Conservation (phyloP, 2,888 invertebrate species). For the Drosophila robusta region DNA sequence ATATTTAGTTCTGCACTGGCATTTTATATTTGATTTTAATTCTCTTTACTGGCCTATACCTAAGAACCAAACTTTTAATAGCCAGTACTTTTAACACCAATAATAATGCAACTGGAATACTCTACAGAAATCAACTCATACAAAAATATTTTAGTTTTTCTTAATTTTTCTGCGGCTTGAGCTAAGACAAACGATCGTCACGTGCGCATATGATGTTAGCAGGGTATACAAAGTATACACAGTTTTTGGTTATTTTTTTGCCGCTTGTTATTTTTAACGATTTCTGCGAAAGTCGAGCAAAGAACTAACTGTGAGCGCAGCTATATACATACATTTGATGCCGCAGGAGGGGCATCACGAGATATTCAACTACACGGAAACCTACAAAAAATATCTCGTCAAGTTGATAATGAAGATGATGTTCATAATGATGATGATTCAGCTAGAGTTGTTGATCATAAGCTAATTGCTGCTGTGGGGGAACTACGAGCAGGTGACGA, state of each 20-base stretch:
- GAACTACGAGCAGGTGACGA: constrained; percentile 58
- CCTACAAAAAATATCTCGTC: constrained; percentile 2
- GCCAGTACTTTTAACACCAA: too few relatives aligned
- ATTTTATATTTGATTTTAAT: too few relatives aligned
- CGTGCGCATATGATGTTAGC: neutral
- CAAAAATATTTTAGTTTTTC: too few relatives aligned
- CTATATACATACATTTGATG: neutral
- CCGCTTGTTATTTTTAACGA: constrained; percentile 51
- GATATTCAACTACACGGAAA: constrained; percentile 18
- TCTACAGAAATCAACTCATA: too few relatives aligned
- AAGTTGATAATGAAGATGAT: constrained; percentile 9
- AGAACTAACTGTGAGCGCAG: constrained; percentile 15
- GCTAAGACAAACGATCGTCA: too few relatives aligned
- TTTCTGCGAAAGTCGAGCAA: constrained; percentile 48
- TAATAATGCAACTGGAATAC: too few relatives aligned
- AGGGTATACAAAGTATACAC: constrained; percentile 4
- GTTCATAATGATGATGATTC: constrained; percentile 21
- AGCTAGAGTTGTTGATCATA: constrained; percentile 22
- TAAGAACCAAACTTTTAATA: too few relatives aligned
- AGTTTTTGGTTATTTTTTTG: neutral
- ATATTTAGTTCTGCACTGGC: too few relatives aligned
- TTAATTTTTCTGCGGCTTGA: too few relatives aligned
- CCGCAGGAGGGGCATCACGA: constrained; percentile 12
- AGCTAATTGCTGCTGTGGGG: constrained; percentile 35
- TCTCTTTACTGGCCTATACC: too few relatives aligned